A percentile compares a stretch with the other conserved stretches of the same genome.
Conservation (phyloP, 2,113 vertebrate genomes). For the Calyptomena viridis region DNA sequence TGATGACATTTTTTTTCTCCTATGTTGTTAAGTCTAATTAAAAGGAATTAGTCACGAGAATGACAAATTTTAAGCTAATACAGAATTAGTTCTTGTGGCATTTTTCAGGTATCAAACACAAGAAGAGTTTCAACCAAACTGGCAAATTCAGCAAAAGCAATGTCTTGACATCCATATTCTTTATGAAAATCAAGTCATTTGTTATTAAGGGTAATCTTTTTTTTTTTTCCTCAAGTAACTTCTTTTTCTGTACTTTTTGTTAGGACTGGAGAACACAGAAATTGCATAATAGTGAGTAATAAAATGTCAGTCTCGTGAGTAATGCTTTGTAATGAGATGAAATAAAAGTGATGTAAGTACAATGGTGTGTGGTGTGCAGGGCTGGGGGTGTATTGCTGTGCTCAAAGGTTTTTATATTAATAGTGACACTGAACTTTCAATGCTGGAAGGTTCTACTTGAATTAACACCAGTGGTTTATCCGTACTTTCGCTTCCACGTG, state of each 20-base stretch:
- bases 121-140: slow-evolving; percentile 15
- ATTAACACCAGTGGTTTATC: neutral
- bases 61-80: slow-evolving; percentile 25
- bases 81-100: neutral
- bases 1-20: neutral
- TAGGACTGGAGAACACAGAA: neutral
- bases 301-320: slow-evolving; percentile 56
- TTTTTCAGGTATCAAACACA: neutral
- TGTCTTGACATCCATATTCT: neutral
- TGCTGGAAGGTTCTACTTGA: neutral
- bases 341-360: slow-evolving; percentile 42
- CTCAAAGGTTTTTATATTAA: neutral
- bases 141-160: slow-evolving; percentile 20
- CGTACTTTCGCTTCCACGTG: neutral
- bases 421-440: slow-evolving; percentile 35
- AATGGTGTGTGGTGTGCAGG: slow-evolving; percentile 17
- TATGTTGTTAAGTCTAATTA: slow-evolving; percentile 40
- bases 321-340: slow-evolving; percentile 63
- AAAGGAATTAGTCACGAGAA: slow-evolving; percentile 35
- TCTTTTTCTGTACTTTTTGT: neutral
- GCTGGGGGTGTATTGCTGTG: slow-evolving; percentile 6
- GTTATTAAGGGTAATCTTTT: neutral
- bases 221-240: neutral
- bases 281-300: slow-evolving; percentile 61
- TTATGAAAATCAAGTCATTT: slow-evolving; percentile 39